phyloP scores from a whole-genome alignment of 2,113 vertebrate genomes.

The Chionodraco myersi region DNA sequence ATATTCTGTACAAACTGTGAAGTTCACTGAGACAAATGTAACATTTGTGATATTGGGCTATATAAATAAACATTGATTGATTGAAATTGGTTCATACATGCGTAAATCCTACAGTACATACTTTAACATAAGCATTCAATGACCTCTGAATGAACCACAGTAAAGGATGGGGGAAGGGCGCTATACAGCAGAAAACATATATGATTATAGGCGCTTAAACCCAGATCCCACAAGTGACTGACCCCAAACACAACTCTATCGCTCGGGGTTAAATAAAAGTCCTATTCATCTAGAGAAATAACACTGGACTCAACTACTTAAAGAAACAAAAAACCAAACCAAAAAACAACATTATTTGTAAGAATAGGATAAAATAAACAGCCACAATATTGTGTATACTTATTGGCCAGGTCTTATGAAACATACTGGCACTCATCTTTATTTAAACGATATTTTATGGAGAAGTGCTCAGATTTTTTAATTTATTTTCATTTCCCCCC shows the following conservation, averaged over 20 bases:
- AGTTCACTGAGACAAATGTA: too few species aligned
- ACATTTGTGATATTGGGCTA: too few species aligned
- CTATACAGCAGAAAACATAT: constrained; percentile 21
- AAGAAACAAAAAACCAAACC: neutral
- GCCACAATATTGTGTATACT: neutral
- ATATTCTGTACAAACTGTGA: too few species aligned
- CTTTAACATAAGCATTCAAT: constrained; percentile 78
- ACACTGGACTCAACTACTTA: neutral
- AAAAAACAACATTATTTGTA: constrained; percentile 1
- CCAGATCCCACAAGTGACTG: constrained; percentile 42
- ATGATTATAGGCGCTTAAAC: constrained; percentile 71
- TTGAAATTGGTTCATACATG: constrained; percentile 83
- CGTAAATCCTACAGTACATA: constrained; percentile 77
- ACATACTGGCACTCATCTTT: constrained; percentile 45
- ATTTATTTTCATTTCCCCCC: too few species aligned
- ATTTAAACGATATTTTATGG: constrained; percentile 45
- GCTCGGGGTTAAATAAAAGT: constrained; percentile 18
- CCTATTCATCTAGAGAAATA: neutral
- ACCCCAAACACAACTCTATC: constrained; percentile 18
- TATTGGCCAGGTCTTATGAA: constrained; percentile 15
- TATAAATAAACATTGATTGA: constrained; percentile 44
- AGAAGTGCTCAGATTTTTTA: too few species aligned
- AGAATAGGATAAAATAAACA: constrained; percentile 2
- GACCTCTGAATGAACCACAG: constrained; percentile 85
- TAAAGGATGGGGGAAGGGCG: constrained; percentile 67